These are phyloP conservation scores for Chelidonichthys spinosus DNA, from an alignment of 2,797 vertebrate species.

Conservation along the genomic window DNA sequence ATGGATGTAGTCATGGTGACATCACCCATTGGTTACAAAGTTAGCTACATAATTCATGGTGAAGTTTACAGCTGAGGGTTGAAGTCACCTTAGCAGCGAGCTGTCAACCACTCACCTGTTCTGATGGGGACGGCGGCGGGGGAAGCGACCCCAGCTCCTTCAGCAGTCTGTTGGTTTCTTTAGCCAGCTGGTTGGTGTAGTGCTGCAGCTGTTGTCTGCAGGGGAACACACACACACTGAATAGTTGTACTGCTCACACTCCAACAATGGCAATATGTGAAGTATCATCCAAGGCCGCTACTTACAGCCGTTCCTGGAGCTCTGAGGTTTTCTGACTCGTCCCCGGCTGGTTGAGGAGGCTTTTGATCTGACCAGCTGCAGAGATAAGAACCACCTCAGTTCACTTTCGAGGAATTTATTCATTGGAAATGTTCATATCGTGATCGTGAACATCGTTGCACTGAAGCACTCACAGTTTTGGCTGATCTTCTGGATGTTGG, in stretches of 20 bases:
- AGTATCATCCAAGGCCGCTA: constrained; percentile 38
- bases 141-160: constrained; percentile 91
- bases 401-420: background rate
- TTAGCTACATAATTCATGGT: too few species aligned
- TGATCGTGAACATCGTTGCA: too few species aligned
- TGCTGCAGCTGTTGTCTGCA: constrained; percentile 92
- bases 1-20: too few species aligned
- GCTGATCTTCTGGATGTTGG: constrained; percentile 92
- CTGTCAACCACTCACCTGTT: constrained; percentile 84
- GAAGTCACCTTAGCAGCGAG: too few species aligned
- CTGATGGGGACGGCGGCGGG: constrained; percentile 86
- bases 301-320: constrained; percentile 92
- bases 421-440: too few species aligned
- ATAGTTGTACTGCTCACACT: background rate
- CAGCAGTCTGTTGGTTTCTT: constrained; percentile 93
- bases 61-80: too few species aligned
- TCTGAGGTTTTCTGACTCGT: constrained; percentile 90
- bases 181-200: constrained; percentile 92
- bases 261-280: background rate
- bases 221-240: background rate
- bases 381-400: background rate
- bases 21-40: too few species aligned
- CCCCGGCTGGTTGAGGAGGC: constrained; percentile 90
- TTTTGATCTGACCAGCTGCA: constrained; percentile 92
- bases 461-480: constrained; percentile 88